Conservation (phyloP, 2,797 vertebrate species). For the Nannoperca obscura region DNA sequence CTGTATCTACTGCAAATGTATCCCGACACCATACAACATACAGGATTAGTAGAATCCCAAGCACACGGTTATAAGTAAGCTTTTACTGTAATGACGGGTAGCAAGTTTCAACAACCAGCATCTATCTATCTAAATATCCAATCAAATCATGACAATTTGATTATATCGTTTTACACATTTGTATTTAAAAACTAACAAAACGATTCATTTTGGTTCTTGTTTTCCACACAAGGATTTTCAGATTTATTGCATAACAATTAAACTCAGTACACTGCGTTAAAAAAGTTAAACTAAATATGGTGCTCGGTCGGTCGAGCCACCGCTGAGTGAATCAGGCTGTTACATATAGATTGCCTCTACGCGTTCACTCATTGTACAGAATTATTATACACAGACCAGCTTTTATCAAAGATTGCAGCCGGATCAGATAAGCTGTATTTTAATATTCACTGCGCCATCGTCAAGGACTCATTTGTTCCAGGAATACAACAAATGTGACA, state of each 20-base stretch:
- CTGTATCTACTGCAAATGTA: not conserved
- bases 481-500: no score
- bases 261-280: not conserved
- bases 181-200: not conserved
- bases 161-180: not conserved
- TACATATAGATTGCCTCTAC: not conserved
- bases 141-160: not conserved
- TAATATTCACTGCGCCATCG: conserved; percentile 1
- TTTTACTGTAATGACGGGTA: not conserved
- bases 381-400: not conserved
- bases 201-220: not conserved
- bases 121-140: not conserved
- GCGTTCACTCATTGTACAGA: not conserved
- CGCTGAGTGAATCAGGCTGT: accelerated
- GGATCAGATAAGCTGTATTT: conserved; percentile 9
- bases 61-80: not conserved
- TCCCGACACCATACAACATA: no score
- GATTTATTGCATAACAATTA: not conserved
- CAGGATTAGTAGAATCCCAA: not conserved
- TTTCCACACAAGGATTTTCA: not conserved
- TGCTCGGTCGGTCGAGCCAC: not conserved
- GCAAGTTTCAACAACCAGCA: not conserved
- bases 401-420: not conserved
- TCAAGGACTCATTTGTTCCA: not conserved
- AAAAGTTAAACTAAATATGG: not conserved